A percentile compares a stretch with the other conserved stretches of the same genome.
phyloP scores from a whole-genome alignment of 2,888 invertebrate genomes.

The Syritta pipiens region DNA sequence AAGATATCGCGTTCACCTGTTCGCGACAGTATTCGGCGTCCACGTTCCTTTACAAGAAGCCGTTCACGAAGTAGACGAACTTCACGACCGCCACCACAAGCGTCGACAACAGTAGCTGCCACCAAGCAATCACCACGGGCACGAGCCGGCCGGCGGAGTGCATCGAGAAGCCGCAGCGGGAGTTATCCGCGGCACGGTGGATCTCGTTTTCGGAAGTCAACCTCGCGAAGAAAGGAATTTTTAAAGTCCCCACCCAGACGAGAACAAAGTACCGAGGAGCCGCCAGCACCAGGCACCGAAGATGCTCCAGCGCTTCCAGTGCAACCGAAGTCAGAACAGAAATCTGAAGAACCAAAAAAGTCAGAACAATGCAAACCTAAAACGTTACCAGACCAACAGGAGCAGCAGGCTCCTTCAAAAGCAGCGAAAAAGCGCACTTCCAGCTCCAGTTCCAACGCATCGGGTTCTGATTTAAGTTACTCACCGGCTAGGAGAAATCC shows the following conservation, averaged over 20 bases:
- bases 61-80: conserved; percentile 45
- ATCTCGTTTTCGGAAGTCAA: conserved; percentile 53
- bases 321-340: conserved; percentile 11
- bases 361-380: neutral
- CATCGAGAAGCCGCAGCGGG: conserved; percentile 44
- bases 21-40: conserved; percentile 33
- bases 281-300: conserved; percentile 42
- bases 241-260: conserved; percentile 62
- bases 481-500: conserved; percentile 86
- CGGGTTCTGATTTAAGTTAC: conserved; percentile 82
- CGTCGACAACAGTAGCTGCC: neutral
- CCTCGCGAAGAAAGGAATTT: conserved; percentile 64
- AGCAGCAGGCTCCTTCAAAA: conserved; percentile 31
- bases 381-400: conserved; percentile 55
- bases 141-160: conserved; percentile 3
- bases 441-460: conserved; percentile 72
- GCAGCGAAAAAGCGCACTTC: conserved; percentile 72
- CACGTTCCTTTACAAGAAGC: conserved; percentile 38
- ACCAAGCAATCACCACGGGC: conserved; percentile 15
- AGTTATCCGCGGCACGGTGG: conserved; percentile 19
- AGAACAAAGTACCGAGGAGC: conserved; percentile 16
- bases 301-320: conserved; percentile 7
- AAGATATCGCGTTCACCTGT: conserved; percentile 56
- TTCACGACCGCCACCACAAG: conserved; percentile 19
- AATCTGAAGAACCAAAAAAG: neutral